Percentiles rank a stretch among this genome's conserved stretches.
phyloP scores from a whole-genome alignment of 2,888 invertebrate species.

The Drosophila meridiana region DNA sequence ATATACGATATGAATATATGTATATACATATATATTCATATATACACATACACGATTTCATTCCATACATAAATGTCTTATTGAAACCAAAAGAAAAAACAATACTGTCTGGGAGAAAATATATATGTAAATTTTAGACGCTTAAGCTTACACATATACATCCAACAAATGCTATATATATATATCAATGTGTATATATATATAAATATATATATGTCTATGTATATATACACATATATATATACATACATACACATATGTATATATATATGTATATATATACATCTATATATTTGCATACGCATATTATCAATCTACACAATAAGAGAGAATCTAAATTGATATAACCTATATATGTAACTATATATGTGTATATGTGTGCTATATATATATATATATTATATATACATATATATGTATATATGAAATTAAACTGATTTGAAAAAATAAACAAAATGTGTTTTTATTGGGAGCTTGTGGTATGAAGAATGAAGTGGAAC shows the following conservation, averaged over 20 bases:
- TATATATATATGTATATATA: slow-evolving; percentile 6
- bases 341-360: slow-evolving; percentile 30
- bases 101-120: slow-evolving; percentile 2
- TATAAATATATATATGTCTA: slow-evolving; percentile 7
- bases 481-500: not conserved
- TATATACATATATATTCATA: slow-evolving; percentile 6
- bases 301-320: slow-evolving; percentile 32
- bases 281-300: slow-evolving; percentile 13
- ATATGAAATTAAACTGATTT: slow-evolving; percentile 51
- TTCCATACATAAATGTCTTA: slow-evolving; percentile 1
- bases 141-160: slow-evolving; percentile 7
- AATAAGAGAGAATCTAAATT: slow-evolving; percentile 36
- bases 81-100: not conserved
- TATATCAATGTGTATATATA: slow-evolving; percentile 6
- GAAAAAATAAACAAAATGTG: slow-evolving; percentile 7
- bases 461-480: not conserved
- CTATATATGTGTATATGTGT: slow-evolving; percentile 32
- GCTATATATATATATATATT: slow-evolving; percentile 17
- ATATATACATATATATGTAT: slow-evolving; percentile 12
- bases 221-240: slow-evolving; percentile 16
- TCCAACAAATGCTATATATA: slow-evolving; percentile 5
- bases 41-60: slow-evolving; percentile 6
- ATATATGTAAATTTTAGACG: not conserved
- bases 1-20: slow-evolving; percentile 12
- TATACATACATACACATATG: slow-evolving; percentile 13